phyloP scores from a whole-genome alignment of 2,888 invertebrate genomes.

The Choreutis nemorana region DNA sequence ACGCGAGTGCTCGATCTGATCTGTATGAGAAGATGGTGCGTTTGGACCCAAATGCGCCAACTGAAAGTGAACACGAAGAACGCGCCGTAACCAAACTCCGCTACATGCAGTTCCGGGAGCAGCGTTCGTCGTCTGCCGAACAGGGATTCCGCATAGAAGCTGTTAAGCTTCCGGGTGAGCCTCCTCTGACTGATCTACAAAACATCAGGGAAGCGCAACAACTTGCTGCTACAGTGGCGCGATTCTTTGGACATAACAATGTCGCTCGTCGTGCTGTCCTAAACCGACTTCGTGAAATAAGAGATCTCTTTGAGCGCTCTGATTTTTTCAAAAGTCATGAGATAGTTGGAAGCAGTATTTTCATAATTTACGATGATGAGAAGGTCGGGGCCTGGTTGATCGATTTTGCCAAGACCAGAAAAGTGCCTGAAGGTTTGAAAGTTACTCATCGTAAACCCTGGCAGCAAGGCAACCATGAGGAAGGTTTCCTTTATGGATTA shows the following conservation, averaged over 20 bases:
- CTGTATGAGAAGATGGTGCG: constrained; percentile 96
- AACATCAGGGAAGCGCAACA: constrained; percentile 82
- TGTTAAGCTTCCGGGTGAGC: constrained; percentile 83
- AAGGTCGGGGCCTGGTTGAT: constrained; percentile 95
- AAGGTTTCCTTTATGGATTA: constrained; percentile 91
- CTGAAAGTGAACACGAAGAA: constrained; percentile 78
- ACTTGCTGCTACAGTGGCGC: constrained; percentile 75
- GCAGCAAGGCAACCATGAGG: constrained; percentile 96
- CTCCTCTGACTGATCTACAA: constrained; percentile 88
- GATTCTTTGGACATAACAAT: constrained; percentile 74
- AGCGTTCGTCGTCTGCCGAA: constrained; percentile 90
- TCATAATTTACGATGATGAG: constrained; percentile 90
- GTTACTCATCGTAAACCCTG: constrained; percentile 85
- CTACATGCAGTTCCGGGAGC: constrained; percentile 96
- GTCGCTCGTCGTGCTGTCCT: constrained; percentile 74
- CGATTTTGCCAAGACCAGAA: constrained; percentile 94
- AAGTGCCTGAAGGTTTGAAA: constrained; percentile 71
- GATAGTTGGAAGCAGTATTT: constrained; percentile 92
- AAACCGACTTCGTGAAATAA: constrained; percentile 78
- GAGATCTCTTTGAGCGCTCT: constrained; percentile 82
- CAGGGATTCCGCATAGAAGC: constrained; percentile 97
- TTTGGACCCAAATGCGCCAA: constrained; percentile 88
- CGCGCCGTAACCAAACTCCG: constrained; percentile 93
- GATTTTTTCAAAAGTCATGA: constrained; percentile 88
- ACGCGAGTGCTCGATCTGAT: constrained; percentile 83